Conservation (phyloP, 2,113 vertebrate genomes). For the Halichoerus grypus region DNA sequence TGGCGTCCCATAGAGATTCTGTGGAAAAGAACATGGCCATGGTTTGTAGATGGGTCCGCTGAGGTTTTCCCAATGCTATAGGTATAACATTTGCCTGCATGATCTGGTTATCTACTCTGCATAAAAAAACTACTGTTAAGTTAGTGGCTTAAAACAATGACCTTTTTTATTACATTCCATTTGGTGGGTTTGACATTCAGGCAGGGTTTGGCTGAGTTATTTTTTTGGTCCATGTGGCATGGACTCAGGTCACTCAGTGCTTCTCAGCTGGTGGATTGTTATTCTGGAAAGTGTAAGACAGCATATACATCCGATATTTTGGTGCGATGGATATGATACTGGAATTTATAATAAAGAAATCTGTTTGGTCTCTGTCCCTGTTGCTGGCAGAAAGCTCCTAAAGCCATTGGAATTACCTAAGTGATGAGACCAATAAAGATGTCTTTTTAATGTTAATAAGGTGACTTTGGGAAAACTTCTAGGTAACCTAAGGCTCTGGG, state of each 20-base stretch:
- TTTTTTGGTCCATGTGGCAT: background rate
- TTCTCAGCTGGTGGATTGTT: background rate
- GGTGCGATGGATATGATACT: background rate
- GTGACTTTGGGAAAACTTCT: background rate
- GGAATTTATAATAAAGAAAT: background rate
- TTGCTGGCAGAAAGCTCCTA: background rate
- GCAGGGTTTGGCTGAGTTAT: background rate
- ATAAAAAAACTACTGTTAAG: background rate
- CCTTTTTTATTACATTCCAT: background rate
- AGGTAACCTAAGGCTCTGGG: background rate
- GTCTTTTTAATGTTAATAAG: background rate
- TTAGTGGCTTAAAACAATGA: background rate
- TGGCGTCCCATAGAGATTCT: background rate
- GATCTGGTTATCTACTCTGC: background rate
- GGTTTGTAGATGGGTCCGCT: background rate
- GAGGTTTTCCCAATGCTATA: background rate
- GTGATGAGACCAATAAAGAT: background rate
- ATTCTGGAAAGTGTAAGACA: background rate
- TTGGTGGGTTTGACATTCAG: background rate
- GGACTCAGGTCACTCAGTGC: background rate
- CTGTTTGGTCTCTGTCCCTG: background rate
- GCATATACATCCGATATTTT: background rate
- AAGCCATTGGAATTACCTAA: background rate
- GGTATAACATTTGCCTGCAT: background rate
- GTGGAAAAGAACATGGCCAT: background rate